Percentiles rank a stretch among this genome's conserved stretches.
These are phyloP conservation scores for Microdon myrmicae DNA, from an alignment of 2,888 invertebrate species.

Conservation along the genomic window DNA sequence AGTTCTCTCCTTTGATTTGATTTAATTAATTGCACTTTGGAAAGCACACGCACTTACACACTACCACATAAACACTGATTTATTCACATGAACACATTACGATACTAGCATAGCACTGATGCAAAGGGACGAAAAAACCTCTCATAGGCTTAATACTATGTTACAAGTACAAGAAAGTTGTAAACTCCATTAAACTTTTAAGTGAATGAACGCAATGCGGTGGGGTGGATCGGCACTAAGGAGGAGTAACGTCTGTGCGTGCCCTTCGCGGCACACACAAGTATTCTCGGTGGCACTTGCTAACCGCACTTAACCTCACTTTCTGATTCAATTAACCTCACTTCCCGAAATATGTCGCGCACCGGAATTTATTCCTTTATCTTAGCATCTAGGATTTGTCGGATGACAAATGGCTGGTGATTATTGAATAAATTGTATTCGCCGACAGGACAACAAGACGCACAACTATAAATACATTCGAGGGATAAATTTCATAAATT, in stretches of 20 bases:
- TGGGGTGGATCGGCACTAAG: too few species aligned
- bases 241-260: too few species aligned
- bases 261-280: too few species aligned
- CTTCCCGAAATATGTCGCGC: conserved; percentile 19
- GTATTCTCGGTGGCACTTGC: conserved; percentile 4
- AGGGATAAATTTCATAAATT: too few species aligned
- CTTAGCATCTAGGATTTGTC: neutral
- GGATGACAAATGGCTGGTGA: conserved; percentile 31
- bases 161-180: conserved; percentile 36
- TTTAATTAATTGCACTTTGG: conserved; percentile 45
- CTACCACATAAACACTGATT: too few species aligned
- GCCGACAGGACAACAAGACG: conserved; percentile 19
- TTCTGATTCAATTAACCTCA: conserved; percentile 44
- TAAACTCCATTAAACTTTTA: conserved; percentile 45
- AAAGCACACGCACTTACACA: too few species aligned
- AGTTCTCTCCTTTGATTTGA: conserved; percentile 18
- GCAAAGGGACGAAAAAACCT: too few species aligned
- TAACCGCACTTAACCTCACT: conserved; percentile 28
- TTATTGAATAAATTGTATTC: conserved; percentile 37
- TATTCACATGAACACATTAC: conserved; percentile 21
- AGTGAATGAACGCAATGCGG: conserved; percentile 22
- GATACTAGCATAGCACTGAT: conserved; percentile 1
- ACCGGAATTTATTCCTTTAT: neutral
- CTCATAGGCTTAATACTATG: conserved; percentile 34
- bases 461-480: conserved; percentile 20